phyloP scores from a whole-genome alignment of 2,113 vertebrate species.

The Cynocephalus volans region DNA sequence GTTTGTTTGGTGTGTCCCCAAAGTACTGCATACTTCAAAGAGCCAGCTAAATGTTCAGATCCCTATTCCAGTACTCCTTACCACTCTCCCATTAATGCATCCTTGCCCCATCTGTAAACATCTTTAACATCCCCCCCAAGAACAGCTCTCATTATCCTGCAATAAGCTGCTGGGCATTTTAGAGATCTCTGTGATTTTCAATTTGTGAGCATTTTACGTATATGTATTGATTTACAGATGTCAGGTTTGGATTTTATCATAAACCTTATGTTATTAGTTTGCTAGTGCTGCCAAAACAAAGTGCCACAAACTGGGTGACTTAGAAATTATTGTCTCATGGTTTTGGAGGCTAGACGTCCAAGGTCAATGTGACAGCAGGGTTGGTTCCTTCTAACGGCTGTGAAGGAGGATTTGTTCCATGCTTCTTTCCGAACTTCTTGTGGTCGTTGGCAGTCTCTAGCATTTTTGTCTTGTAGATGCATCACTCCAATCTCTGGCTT shows the following conservation, averaged over 20 bases:
- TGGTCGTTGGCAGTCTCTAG: no score
- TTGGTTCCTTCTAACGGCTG: not conserved
- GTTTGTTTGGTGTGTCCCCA: not conserved
- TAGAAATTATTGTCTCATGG: not conserved
- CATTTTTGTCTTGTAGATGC: not conserved
- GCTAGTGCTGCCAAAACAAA: not conserved
- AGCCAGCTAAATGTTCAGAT: not conserved
- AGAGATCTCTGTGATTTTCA: not conserved
- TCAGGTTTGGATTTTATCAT: conserved; percentile 15
- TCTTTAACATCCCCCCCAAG: not conserved
- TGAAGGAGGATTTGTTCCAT: not conserved
- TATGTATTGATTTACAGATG: not conserved
- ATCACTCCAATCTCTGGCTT: not conserved
- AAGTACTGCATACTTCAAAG: not conserved
- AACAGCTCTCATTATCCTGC: not conserved
- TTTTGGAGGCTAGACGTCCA: not conserved
- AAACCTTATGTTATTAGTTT: not conserved
- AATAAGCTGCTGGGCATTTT: not conserved
- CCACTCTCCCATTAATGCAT: not conserved
- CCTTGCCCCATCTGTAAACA: not conserved
- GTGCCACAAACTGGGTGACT: not conserved
- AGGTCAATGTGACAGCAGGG: not conserved
- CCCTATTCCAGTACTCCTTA: not conserved
- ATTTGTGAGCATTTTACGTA: not conserved
- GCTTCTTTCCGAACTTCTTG: not conserved